Evolutionary conservation across 2,113 vertebrate species (phyloP), one percentile per base, ranked within the genome.

Genomic region (Brachionichthys hirsutus): DNA sequence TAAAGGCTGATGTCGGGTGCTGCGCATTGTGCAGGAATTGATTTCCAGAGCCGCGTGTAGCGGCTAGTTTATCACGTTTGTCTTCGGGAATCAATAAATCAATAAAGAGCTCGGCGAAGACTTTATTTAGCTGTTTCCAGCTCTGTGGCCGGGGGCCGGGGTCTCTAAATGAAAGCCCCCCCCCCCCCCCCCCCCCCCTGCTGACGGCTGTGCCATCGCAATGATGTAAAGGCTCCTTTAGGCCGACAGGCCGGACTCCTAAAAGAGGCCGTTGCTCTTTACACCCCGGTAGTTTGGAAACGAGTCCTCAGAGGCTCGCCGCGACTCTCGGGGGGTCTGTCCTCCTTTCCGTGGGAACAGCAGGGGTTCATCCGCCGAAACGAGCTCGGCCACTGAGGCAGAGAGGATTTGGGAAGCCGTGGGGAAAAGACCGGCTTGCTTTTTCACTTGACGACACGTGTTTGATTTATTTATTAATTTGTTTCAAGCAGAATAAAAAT

Each of bases 111-210:
- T 73, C 9, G 19, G 68, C 52, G 12, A 55, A 35, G 48, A 56
- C 2, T 44, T 71, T 60, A 58, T 65, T n/a, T 69, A 61, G 59
- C 66, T 44, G 17, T 69, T 74, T 69, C 49, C 49, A 76, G 24
- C 40, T 67, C 57, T 41, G 49, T 10, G 17, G 61, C 49, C 38
- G 54, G 52, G 75, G 36, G 45, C 36, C 12, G 12, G 20, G 42
- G 58, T 66, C 67, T 78, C 63, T 54, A 54, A 61, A 70, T 74
- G 36, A 77, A 84, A 77, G 58, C 47, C 0, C 52, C 47, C 0
- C 52, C n/a, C n/a, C n/a, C n/a, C n/a, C n/a, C n/a, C n/a, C n/a
- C n/a, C n/a, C n/a, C n/a, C n/a, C n/a, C 54, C 60, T 4, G 9
- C 72, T 68, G 72, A 62, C 63, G 63, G 53, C 14, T 6, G 1